Evolutionary conservation across 2,797 vertebrate species (phyloP).

Genomic region (Coluber constrictor): DNA sequence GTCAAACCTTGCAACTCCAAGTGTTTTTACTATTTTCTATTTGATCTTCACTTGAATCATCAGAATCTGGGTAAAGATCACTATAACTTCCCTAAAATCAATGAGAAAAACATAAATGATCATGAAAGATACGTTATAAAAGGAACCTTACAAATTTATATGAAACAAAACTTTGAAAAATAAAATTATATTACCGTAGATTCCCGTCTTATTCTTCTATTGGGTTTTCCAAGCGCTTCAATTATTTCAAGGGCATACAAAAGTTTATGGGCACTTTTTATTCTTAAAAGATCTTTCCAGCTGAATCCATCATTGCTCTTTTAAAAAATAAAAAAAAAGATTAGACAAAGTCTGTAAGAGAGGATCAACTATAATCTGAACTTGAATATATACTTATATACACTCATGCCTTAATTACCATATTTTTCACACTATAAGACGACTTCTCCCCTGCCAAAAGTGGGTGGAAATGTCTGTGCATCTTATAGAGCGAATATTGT

Average conservation of each 20-base stretch:
- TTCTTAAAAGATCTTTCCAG: constrained; percentile 95
- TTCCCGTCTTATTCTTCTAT: constrained; percentile 91
- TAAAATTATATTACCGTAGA: constrained; percentile 80
- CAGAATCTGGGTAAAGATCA: constrained; percentile 96
- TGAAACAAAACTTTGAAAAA: background rate
- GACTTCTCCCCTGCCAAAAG: too few relatives aligned
- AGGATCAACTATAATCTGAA: background rate
- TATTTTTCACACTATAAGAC: too few relatives aligned
- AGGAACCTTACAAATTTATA: background rate
- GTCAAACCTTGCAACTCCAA: constrained; percentile 96
- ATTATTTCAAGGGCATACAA: constrained; percentile 97
- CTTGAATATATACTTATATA: background rate
- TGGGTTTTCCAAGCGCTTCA: constrained; percentile 95
- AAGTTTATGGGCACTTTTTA: constrained; percentile 97
- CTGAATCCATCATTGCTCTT: constrained; percentile 88
- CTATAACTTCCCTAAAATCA: constrained; percentile 92
- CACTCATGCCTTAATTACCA: background rate
- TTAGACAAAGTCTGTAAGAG: background rate
- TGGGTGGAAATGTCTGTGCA: too few relatives aligned
- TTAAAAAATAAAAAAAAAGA: constrained; percentile 31
- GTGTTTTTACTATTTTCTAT: constrained; percentile 99
- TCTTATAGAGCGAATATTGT: too few relatives aligned
- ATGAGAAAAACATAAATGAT: constrained; percentile 16
- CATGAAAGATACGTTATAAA: background rate
- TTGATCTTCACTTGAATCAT: constrained; percentile 97